Evolutionary conservation across 2,888 invertebrate species (phyloP), one percentile per base, ranked within the genome.

Genomic region (Drosophila ezoana): DNA sequence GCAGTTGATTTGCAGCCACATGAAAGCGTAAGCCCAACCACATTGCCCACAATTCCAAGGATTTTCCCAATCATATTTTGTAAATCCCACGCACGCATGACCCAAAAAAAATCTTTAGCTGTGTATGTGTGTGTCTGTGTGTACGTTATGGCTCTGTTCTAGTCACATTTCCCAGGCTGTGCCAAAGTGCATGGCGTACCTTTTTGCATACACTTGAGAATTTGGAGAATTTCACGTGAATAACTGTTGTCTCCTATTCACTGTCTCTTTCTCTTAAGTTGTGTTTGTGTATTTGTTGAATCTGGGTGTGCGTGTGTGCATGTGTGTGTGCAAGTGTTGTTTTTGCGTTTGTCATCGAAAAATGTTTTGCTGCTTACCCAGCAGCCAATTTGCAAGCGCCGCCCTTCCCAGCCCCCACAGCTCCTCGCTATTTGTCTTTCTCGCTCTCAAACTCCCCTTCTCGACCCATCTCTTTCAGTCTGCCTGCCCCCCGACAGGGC

Each of bases 311-410:
- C 35, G 14, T 44, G 32, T 33, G 6, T 32, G 5, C 51, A 20
- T 35, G 40, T 60, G 38, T 41, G 14, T 18, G 40, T 65, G 40
- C 32, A 57, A 43, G 53, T 72, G 52, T 78, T 77, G 71, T 58
- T 80, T 66, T 75, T 77, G 72, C 81, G 74, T 80, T 74, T 80
- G 80, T 80, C 80, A 80, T 78, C 78, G 77, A 52, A 80, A 75
- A 83, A 80, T 80, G 58, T 70, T 75, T 66, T 68, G 45, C 71
- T 70, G 76, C 72, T 58, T 66, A 72, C 60, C 45, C 76, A 66
- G 70, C 65, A 74, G 75, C 83, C 79, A 80, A 80, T 82, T 80
- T 80, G 74, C 53, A 41, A 51, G 62, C 48, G 33, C 11, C 37
- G 28, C 11, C 14, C 43, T 28, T 43, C 48, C 18, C 8, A 11